phyloP scores from a whole-genome alignment of 2,113 vertebrate genomes.

The Hepsetus odoe region DNA sequence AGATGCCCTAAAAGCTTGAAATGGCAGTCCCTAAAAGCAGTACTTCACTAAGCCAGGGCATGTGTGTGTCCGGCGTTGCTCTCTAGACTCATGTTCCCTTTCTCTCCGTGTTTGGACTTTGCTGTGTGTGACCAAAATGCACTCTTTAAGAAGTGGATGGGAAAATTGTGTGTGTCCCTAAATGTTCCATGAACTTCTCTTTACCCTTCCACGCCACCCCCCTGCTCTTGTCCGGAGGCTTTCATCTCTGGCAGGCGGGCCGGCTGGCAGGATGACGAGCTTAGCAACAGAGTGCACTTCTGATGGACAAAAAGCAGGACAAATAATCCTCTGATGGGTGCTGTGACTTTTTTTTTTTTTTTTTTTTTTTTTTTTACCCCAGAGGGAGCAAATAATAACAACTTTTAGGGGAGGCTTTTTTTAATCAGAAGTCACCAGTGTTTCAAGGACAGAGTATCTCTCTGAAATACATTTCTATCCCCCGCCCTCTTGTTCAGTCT shows the following conservation, averaged over 20 bases:
- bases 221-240: slow-evolving; percentile 49
- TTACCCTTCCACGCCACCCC: slow-evolving; percentile 43
- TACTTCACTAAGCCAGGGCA: slow-evolving; percentile 56
- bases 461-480: slow-evolving; percentile 31
- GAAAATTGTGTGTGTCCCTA: slow-evolving; percentile 60
- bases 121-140: slow-evolving; percentile 57
- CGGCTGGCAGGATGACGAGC: slow-evolving; percentile 57
- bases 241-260: slow-evolving; percentile 67
- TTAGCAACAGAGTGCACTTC: slow-evolving; percentile 66
- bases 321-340: slow-evolving; percentile 43
- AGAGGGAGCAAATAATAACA: slow-evolving; percentile 49
- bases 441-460: slow-evolving; percentile 41
- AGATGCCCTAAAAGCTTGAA: slow-evolving; percentile 63
- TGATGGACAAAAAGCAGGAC: slow-evolving; percentile 56
- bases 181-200: slow-evolving; percentile 69
- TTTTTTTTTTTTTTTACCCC: too few species aligned
- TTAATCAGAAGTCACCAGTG: slow-evolving; percentile 37
- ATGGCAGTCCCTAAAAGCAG: slow-evolving; percentile 65
- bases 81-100: slow-evolving; percentile 34
- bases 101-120: slow-evolving; percentile 46
- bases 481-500: slow-evolving; percentile 32
- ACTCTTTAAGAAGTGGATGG: slow-evolving; percentile 57
- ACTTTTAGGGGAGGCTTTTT: slow-evolving; percentile 45
- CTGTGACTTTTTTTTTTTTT: slow-evolving; percentile 49
- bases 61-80: not conserved